Evolutionary conservation across 1,140 invertebrate genomes (phyloP), one percentile per base, ranked within the genome.

Genomic region (Brachionus manjavacas): DNA sequence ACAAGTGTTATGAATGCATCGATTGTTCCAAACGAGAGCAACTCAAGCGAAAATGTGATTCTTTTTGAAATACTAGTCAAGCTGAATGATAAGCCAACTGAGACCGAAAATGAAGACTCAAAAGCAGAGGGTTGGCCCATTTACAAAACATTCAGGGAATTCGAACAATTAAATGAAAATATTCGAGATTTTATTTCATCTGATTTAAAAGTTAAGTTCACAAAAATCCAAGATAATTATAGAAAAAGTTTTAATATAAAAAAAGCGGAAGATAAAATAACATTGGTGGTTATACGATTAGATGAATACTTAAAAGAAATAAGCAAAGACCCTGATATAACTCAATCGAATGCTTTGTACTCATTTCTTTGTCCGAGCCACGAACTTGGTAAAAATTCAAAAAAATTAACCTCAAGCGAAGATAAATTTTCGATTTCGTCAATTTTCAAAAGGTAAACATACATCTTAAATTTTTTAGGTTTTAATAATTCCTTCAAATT

Each of bases 261-360:
- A 76, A 49, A 49, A 49, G 46, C 72, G 1, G 79, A 68, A 31
- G 79, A 81, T 11, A 81, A 64, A 81, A 60, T 81, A 9, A 60
- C 23, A 25, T 6, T 31, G n/a, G 20, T 64, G 28, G 20, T 41
- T 16, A 35, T 66, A n/a, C n/a, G 8, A 39, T 66, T 83, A 23
- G 72, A 70, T 55, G 66, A 83, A 16, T 55, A 70, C 72, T 43
- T 83, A 12, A 70, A 46, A 79, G 41, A 49, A 72, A 92, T 96
- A 83, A 90, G 95, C 87, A 93, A 94, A 89, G 94, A 96, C 88
- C 94, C 95, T 72, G 91, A 92, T 85, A 90, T 96, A 80, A 94
- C 94, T 90, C 93, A 94, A 90, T 94, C 94, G 88, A 95, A 96
- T 89, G 93, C 94, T 41, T 90, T 96, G 78, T 96, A 95, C 88